Conservation (phyloP, 2,888 invertebrate species). For the Chrysodeixis includens region DNA sequence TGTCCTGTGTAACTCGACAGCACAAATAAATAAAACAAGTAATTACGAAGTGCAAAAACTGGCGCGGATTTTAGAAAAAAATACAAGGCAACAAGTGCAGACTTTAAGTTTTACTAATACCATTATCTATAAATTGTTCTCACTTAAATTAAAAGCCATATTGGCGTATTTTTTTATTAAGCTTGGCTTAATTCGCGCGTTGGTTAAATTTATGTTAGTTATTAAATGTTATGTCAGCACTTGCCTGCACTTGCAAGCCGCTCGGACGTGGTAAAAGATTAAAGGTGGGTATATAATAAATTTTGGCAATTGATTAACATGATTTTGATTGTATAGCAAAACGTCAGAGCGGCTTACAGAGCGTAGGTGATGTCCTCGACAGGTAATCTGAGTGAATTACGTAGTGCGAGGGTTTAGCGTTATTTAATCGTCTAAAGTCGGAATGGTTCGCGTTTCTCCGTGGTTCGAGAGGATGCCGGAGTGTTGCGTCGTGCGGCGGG, state of each 20-base stretch:
- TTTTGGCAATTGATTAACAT: conserved; percentile 59
- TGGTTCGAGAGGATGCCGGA: conserved; percentile 81
- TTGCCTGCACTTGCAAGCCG: conserved; percentile 68
- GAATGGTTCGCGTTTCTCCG: conserved; percentile 92
- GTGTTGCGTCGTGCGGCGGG: conserved; percentile 81
- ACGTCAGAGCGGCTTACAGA: conserved; percentile 72
- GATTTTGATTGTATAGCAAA: conserved; percentile 55
- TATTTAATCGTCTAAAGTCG: conserved; percentile 89
- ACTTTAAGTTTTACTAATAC: conserved; percentile 88
- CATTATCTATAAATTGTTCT: conserved; percentile 78
- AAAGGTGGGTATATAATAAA: conserved; percentile 57
- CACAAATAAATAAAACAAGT: conserved; percentile 76
- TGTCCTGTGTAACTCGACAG: conserved; percentile 77
- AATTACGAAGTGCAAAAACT: conserved; percentile 73
- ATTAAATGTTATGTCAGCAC: conserved; percentile 74
- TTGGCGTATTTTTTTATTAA: conserved; percentile 80
- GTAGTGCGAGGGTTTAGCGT: conserved; percentile 38
- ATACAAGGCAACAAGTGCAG: conserved; percentile 89
- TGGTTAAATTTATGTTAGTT: conserved; percentile 85
- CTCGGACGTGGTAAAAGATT: conserved; percentile 60
- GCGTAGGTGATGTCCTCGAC: conserved; percentile 57
- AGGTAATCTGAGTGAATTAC: conserved; percentile 49
- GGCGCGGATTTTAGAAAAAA: conserved; percentile 82
- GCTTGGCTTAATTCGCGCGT: conserved; percentile 87
- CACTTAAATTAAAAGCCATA: conserved; percentile 82